A percentile compares a stretch with the other conserved stretches of the same genome.
Evolutionary conservation across 2,888 invertebrate species (phyloP).

Genomic region (Horisme vitalbata): DNA sequence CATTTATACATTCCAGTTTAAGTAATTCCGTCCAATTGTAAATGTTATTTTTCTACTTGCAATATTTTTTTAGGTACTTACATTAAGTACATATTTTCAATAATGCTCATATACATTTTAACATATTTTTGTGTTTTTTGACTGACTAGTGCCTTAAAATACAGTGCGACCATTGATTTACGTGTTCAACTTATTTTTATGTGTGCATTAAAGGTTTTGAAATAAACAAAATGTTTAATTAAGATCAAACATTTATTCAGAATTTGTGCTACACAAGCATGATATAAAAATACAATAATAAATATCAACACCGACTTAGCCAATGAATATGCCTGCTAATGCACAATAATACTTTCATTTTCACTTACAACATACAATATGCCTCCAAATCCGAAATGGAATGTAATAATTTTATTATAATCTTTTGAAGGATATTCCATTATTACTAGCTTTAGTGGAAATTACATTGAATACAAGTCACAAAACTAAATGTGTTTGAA

Average conservation of each 20-base stretch:
- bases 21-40: slow-evolving; percentile 2
- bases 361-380: slow-evolving; percentile 58
- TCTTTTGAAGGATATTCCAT: slow-evolving; percentile 5
- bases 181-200: slow-evolving; percentile 18
- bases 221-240: slow-evolving; percentile 19
- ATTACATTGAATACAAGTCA: slow-evolving; percentile 21
- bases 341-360: slow-evolving; percentile 77
- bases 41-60: neutral
- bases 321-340: slow-evolving; percentile 70
- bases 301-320: slow-evolving; percentile 79
- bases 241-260: slow-evolving; percentile 79
- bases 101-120: too few relatives aligned
- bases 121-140: slow-evolving; percentile 13
- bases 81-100: slow-evolving; percentile 4
- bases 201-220: slow-evolving; percentile 25
- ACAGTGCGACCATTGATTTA: too few relatives aligned
- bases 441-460: slow-evolving; percentile 8
- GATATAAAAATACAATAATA: slow-evolving; percentile 82
- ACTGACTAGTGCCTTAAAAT: slow-evolving; percentile 18
- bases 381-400: slow-evolving; percentile 49
- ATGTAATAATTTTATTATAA: slow-evolving; percentile 43
- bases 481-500: slow-evolving; percentile 22
- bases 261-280: slow-evolving; percentile 82
- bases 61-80: neutral
- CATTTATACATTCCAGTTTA: slow-evolving; percentile 9